A percentile compares a stretch with the other conserved stretches of the same genome.
These are phyloP conservation scores for Drosophila nr. perissopoda DNA, from an alignment of 2,888 invertebrate species.

Conservation along the genomic window DNA sequence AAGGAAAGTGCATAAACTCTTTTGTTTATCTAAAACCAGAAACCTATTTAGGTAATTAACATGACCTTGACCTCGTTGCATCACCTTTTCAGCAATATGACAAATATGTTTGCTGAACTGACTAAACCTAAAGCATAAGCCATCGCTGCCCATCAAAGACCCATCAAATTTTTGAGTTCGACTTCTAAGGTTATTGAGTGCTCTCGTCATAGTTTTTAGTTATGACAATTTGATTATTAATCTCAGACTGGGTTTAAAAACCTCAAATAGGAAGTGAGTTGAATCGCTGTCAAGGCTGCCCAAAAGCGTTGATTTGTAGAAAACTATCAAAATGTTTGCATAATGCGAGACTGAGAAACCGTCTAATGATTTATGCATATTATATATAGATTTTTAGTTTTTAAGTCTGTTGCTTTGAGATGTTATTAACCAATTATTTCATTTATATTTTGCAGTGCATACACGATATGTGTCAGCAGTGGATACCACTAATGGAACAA, in stretches of 20 bases:
- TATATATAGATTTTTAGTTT: background rate
- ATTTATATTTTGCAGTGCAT: conserved; percentile 35
- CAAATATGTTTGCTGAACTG: conserved; percentile 13
- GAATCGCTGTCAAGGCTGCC: conserved; percentile 49
- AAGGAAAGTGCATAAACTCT: background rate
- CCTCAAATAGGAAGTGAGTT: conserved; percentile 67
- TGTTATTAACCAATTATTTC: conserved; percentile 7
- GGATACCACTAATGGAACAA: conserved; percentile 28
- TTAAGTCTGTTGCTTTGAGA: background rate
- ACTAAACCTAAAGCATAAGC: conserved; percentile 1
- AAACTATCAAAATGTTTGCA: conserved; percentile 10
- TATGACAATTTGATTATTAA: conserved; percentile 34
- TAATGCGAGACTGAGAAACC: conserved; percentile 12
- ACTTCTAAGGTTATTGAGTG: conserved; percentile 25
- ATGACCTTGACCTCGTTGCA: conserved; percentile 47
- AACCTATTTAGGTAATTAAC: background rate
- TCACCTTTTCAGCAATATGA: conserved; percentile 3
- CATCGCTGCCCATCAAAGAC: conserved; percentile 23
- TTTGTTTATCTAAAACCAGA: background rate
- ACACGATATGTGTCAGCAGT: conserved; percentile 26
- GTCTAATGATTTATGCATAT: conserved; percentile 22
- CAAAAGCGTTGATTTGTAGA: conserved; percentile 3
- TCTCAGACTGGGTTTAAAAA: conserved; percentile 63
- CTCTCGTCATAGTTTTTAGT: conserved; percentile 34
- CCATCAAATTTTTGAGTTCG: conserved; percentile 21